Evolutionary conservation across 2,797 vertebrate genomes (phyloP).

Genomic region (Eulemur coronatus): DNA sequence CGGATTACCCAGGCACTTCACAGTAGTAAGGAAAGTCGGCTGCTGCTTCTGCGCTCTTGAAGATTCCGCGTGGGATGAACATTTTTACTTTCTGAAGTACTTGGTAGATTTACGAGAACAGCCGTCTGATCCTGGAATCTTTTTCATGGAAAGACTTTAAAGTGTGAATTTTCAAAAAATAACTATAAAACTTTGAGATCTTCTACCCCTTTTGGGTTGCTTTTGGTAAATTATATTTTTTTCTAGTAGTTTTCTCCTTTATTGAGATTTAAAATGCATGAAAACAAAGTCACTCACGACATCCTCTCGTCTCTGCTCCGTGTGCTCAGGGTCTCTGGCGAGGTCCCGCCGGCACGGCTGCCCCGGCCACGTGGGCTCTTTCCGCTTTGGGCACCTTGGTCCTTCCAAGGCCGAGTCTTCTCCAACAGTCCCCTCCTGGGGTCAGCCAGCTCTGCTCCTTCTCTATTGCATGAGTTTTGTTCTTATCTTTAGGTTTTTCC

Average conservation of each 20-base stretch:
- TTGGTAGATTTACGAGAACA: not conserved
- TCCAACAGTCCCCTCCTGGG: not conserved
- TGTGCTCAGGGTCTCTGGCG: not conserved
- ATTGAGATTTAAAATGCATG: not conserved
- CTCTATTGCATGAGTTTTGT: not conserved
- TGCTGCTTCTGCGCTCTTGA: not conserved
- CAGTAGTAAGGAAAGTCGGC: too few relatives aligned
- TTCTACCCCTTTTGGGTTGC: not conserved
- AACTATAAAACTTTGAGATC: not conserved
- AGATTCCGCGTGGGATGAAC: not conserved
- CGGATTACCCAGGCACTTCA: too few relatives aligned
- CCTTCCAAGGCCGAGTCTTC: not conserved
- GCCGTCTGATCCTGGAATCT: not conserved
- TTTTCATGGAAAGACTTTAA: not conserved
- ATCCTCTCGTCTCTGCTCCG: accelerated
- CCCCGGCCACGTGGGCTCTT: accelerated
- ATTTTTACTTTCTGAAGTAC: not conserved
- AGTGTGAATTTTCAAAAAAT: not conserved
- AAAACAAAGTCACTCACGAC: not conserved
- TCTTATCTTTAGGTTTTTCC: not conserved
- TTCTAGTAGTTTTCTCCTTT: not conserved
- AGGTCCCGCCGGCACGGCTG: not conserved
- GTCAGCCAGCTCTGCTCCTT: not conserved
- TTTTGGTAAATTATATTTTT: not conserved
- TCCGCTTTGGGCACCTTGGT: not conserved